These are phyloP conservation scores for Agrilus planipennis DNA, from an alignment of 1,140 invertebrate genomes.

Conservation along the genomic window DNA sequence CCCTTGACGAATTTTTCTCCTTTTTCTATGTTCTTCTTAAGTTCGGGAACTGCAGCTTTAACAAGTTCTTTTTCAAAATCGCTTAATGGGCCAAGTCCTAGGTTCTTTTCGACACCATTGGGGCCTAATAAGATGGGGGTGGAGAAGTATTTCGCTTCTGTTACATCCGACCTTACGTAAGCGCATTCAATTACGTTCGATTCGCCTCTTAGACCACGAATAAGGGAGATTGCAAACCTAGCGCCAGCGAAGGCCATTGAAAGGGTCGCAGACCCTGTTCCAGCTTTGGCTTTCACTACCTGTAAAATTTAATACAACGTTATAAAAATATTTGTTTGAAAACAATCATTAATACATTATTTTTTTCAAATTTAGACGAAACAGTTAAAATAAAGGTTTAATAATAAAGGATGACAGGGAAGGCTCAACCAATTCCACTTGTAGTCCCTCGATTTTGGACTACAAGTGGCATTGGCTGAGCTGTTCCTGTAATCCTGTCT, in stretches of 20 bases:
- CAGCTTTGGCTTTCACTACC: slow-evolving; percentile 96
- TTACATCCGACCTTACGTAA: slow-evolving; percentile 81
- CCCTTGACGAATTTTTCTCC: slow-evolving; percentile 91
- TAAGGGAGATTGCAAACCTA: slow-evolving; percentile 59
- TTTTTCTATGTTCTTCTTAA: slow-evolving; percentile 91
- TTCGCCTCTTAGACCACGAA: slow-evolving; percentile 70
- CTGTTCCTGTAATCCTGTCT: too few relatives aligned
- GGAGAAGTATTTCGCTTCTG: slow-evolving; percentile 81
- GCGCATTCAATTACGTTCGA: slow-evolving; percentile 82
- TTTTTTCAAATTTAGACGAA: too few relatives aligned
- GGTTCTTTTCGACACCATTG: slow-evolving; percentile 87
- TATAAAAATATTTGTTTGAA: neutral
- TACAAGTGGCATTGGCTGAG: too few relatives aligned
- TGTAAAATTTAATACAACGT: slow-evolving; percentile 7
- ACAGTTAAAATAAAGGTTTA: too few relatives aligned
- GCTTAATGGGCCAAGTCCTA: slow-evolving; percentile 82
- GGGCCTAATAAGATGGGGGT: slow-evolving; percentile 87
- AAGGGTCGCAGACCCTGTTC: slow-evolving; percentile 95
- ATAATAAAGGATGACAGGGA: too few relatives aligned
- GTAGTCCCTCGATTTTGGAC: too few relatives aligned
- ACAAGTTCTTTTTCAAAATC: slow-evolving; percentile 79
- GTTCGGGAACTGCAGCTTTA: slow-evolving; percentile 82
- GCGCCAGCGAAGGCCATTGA: slow-evolving; percentile 98
- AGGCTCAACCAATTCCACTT: too few relatives aligned
- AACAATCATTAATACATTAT: neutral